These are phyloP conservation scores for human DNA, from an alignment of 2,113 vertebrate species.

Conservation along the genomic window GRCh38 chr1:204341501-204342000, in stretches of 20 bases:
- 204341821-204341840: neutral
- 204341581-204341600: neutral
- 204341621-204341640: neutral
- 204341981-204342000: neutral
- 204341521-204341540: accelerated
- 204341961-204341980: neutral
- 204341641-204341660: neutral
- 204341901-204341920: neutral
- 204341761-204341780: neutral
- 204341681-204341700: neutral
- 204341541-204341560: neutral
- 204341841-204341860: neutral
- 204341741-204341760: neutral
- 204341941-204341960: neutral
- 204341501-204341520: neutral
- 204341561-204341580: neutral
- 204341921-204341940: neutral
- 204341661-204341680: neutral
- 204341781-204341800: neutral
- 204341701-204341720: neutral
- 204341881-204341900: neutral
- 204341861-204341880: too few species aligned
- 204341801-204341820: neutral
- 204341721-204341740: neutral
- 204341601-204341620: neutral